phyloP scores from a whole-genome alignment of 1,140 invertebrate genomes.

The Marisa cornuarietis region DNA sequence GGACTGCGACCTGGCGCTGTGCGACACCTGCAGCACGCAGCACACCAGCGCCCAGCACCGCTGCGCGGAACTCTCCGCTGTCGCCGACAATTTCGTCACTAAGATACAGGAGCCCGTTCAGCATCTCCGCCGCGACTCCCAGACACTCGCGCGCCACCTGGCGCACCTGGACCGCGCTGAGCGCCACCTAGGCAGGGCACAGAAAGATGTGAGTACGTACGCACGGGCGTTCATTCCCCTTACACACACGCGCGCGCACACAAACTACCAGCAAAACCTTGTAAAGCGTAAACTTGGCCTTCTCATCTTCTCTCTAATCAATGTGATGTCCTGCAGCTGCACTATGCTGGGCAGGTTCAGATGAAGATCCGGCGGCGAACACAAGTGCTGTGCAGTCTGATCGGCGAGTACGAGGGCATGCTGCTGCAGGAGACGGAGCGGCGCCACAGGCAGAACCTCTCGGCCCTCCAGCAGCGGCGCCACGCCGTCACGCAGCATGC shows the following conservation, averaged over 20 bases:
- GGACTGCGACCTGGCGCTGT: slow-evolving; percentile 53
- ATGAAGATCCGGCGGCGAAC: slow-evolving; percentile 43
- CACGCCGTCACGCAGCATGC: slow-evolving; percentile 44
- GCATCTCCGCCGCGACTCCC: slow-evolving; percentile 47
- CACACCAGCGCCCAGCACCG: slow-evolving; percentile 44
- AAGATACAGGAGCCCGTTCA: slow-evolving; percentile 53
- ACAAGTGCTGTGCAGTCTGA: slow-evolving; percentile 48
- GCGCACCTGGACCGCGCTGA: slow-evolving; percentile 40
- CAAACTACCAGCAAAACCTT: no score
- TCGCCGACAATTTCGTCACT: slow-evolving; percentile 52
- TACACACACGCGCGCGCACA: no score
- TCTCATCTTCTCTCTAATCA: no score
- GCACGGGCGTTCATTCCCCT: neutral
- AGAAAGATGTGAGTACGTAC: slow-evolving; percentile 26
- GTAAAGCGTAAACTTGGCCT: no score
- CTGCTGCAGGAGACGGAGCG: slow-evolving; percentile 50
- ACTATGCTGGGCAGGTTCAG: slow-evolving; percentile 7
- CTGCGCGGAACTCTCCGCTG: slow-evolving; percentile 53
- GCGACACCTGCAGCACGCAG: slow-evolving; percentile 47
- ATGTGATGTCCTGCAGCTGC: no score
- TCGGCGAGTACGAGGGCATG: slow-evolving; percentile 51
- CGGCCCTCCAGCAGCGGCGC: slow-evolving; percentile 39
- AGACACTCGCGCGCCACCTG: slow-evolving; percentile 37
- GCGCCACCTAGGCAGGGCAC: slow-evolving; percentile 35
- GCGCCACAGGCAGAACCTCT: slow-evolving; percentile 41